Percentiles rank a stretch among this genome's conserved stretches.
Evolutionary conservation across 2,797 vertebrate species (phyloP).

Genomic region (Melanotaenia trifasciata): DNA sequence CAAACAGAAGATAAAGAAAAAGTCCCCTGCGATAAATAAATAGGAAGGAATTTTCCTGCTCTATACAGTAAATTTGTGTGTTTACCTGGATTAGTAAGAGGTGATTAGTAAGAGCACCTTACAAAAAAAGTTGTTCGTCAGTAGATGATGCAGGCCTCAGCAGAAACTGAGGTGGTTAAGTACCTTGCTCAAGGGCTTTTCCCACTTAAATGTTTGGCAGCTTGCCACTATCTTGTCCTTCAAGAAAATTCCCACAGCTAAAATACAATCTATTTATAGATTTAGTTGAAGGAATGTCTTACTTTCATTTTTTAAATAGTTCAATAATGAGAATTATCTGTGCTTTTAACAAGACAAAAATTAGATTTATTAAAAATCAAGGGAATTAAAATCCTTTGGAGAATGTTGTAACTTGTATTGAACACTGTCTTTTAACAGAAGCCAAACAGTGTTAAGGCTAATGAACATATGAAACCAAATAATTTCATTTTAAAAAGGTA

Average conservation of each 20-base stretch:
- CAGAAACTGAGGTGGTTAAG: not conserved
- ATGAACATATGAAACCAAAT: not conserved
- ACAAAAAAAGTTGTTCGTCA: conserved; percentile 62
- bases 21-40: conserved; percentile 62
- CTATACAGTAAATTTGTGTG: conserved; percentile 63
- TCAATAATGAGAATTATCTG: not conserved
- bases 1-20: conserved; percentile 28
- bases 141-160: not conserved
- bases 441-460: not conserved
- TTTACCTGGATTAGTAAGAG: conserved; percentile 73
- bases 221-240: not conserved
- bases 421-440: not conserved
- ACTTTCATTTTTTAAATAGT: not conserved
- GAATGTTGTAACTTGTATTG: not conserved
- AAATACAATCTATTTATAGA: not conserved
- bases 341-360: not conserved
- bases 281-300: not conserved
- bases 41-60: conserved; percentile 28
- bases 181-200: conserved; percentile 13
- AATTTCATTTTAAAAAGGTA: not conserved
- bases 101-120: conserved; percentile 71
- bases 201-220: not conserved
- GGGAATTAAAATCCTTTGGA: not conserved
- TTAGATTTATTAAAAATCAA: not conserved
- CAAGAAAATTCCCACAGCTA: conserved; percentile 5